phyloP scores from a whole-genome alignment of 2,797 vertebrate species.

The Sebastes vulpes region DNA sequence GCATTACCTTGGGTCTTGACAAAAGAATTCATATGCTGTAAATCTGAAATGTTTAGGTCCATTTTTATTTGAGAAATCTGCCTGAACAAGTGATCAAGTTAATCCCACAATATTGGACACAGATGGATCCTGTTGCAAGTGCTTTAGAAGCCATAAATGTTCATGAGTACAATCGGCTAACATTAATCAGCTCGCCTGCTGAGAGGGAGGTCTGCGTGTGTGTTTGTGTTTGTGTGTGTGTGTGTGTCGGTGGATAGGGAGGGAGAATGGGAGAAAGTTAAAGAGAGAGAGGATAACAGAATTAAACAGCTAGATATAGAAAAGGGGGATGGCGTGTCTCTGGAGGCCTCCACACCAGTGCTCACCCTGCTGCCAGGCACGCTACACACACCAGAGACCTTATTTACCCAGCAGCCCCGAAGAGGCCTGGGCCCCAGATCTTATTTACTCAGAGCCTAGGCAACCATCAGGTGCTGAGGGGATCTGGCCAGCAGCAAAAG shows the following conservation, averaged over 20 bases:
- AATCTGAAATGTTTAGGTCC: slow-evolving; percentile 51
- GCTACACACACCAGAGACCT: slow-evolving; percentile 83
- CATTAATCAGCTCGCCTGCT: slow-evolving; percentile 75
- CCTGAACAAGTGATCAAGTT: slow-evolving; percentile 73
- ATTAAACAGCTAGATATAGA: slow-evolving; percentile 73
- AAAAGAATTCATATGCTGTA: slow-evolving; percentile 22
- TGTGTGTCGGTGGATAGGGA: slow-evolving; percentile 15
- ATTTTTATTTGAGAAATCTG: slow-evolving; percentile 65
- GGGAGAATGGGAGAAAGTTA: slow-evolving; percentile 48
- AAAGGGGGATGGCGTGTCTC: slow-evolving; percentile 66
- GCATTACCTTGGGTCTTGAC: slow-evolving; percentile 14
- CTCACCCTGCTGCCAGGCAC: slow-evolving; percentile 85
- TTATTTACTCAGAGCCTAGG: slow-evolving; percentile 84
- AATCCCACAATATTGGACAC: slow-evolving; percentile 57
- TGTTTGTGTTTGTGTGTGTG: slow-evolving; percentile 18
- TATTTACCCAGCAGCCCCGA: slow-evolving; percentile 85
- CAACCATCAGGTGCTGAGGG: slow-evolving; percentile 83
- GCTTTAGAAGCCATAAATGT: slow-evolving; percentile 69
- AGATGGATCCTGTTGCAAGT: slow-evolving; percentile 55
- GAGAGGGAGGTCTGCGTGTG: slow-evolving; percentile 49
- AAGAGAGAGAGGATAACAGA: slow-evolving; percentile 69
- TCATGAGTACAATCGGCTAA: slow-evolving; percentile 70
- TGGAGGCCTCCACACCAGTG: slow-evolving; percentile 78
- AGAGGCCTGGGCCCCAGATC: slow-evolving; percentile 78
- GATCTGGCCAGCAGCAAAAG: slow-evolving; percentile 84